A percentile compares a stretch with the other conserved stretches of the same genome.
phyloP scores from a whole-genome alignment of 1,140 invertebrate genomes.

The Caerostris extrusa region DNA sequence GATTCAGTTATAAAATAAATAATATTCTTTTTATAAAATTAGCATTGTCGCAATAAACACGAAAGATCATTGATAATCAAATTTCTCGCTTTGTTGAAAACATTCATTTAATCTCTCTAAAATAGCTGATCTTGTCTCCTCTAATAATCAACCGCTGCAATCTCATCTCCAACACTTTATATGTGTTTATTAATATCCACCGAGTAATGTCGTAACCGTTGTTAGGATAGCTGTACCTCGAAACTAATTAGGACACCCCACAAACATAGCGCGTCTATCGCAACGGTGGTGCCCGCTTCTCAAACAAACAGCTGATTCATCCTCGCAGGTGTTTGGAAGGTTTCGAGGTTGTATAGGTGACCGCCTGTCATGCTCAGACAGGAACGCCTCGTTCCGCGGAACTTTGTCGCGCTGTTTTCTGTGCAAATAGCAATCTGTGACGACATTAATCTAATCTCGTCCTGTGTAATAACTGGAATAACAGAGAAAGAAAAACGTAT shows the following conservation, averaged over 20 bases:
- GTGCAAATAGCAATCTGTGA: not conserved
- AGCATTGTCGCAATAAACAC: too few species aligned
- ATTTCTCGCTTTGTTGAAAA: too few species aligned
- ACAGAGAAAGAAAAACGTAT: too few species aligned
- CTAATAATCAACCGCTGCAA: too few species aligned
- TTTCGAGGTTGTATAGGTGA: not conserved
- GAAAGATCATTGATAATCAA: too few species aligned
- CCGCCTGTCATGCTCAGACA: not conserved
- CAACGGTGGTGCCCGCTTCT: not conserved
- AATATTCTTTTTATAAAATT: too few species aligned
- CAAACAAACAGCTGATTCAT: constrained; percentile 18
- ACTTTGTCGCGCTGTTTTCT: not conserved
- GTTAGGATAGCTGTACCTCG: not conserved
- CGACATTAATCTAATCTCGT: too few species aligned
- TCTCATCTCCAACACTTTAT: too few species aligned
- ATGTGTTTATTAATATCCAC: not conserved
- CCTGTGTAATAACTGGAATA: too few species aligned
- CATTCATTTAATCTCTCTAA: too few species aligned
- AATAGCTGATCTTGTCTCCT: too few species aligned
- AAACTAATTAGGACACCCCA: not conserved
- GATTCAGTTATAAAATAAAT: too few species aligned
- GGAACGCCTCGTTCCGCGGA: not conserved
- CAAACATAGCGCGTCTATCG: not conserved
- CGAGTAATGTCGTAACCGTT: not conserved
- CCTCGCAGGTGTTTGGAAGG: not conserved